Evolutionary conservation across 1,140 invertebrate genomes (phyloP).

Genomic region (Ceratitis capitata): DNA sequence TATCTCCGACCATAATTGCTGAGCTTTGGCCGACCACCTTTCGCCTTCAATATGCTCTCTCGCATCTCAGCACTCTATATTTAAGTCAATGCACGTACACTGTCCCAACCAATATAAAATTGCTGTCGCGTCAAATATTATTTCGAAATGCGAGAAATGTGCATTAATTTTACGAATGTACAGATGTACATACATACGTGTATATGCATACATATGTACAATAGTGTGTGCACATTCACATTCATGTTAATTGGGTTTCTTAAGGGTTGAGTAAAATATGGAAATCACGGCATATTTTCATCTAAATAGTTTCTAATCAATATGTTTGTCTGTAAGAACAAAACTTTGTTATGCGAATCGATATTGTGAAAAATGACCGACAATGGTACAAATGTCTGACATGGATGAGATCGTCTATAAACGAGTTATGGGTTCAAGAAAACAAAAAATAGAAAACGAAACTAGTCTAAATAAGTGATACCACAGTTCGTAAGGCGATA

Average conservation of each 20-base stretch:
- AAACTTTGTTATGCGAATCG: no score
- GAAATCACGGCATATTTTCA: no score
- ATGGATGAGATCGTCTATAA: no score
- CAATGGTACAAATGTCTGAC: no score
- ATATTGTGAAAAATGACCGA: no score
- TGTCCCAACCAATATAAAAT: slow-evolving; percentile 11
- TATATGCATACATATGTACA: not conserved
- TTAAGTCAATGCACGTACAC: slow-evolving; percentile 18
- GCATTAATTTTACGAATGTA: not conserved
- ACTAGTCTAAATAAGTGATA: no score
- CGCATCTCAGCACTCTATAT: not conserved
- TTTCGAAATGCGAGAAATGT: slow-evolving; percentile 16
- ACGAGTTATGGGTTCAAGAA: no score
- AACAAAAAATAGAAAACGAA: no score
- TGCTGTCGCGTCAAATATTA: slow-evolving; percentile 19
- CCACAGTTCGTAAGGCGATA: no score
- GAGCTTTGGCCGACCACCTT: slow-evolving; percentile 31
- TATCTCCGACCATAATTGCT: slow-evolving; percentile 28
- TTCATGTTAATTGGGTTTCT: not conserved
- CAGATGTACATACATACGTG: not conserved
- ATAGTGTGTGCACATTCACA: not conserved
- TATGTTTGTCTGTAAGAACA: no score
- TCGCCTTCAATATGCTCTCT: not conserved
- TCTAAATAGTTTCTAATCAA: no score
- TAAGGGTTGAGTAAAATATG: not conserved